Evolutionary conservation across 2,113 vertebrate genomes (phyloP), one percentile per base, ranked within the genome.

Genomic region (Colius striatus): DNA sequence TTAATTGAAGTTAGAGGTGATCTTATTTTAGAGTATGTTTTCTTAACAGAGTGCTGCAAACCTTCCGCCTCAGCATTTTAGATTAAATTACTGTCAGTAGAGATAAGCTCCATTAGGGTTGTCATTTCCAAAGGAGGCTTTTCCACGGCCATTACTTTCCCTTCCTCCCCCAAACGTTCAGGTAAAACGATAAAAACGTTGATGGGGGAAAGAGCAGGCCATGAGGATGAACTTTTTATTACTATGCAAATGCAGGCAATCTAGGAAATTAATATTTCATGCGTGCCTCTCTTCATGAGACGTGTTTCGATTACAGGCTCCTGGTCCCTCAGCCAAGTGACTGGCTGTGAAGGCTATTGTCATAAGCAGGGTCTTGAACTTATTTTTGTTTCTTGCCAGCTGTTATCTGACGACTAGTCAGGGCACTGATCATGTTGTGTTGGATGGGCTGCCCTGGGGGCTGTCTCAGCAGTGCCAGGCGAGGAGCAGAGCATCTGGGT

Each of bases 61-160:
- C 85, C 90, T 82, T 97, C 97, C 71, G 84, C 98, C 98, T 98
- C 84, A 91, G 98, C 95, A 60, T 98, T 98, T 96, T 87, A 94
- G 97, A 96, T 98, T 98, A 98, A 98, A 97, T 98, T 98, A 98
- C 99, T 98, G 98, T 98, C 98, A 96, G 95, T 97, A 97, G 94
- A 83, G 97, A 98, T 98, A 98, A 98, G 97, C 97, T 98, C 98
- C 97, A 97, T 98, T 98, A 98, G 95, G 72, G 84, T 91, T 97
- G 77, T 95, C 89, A 81, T 98, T 98, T 98, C 97, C 98, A 96
- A 97, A 97, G 98, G 98, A 96, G 94, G 94, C 94, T 97, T 97
- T 98, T 98, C 96, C 97, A 50, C 27, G 57, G 89, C 79, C 10
- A 36, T 87, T 91, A 53, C 60, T 90, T 71, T 84, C 67, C 75